A percentile compares a stretch with the other conserved stretches of the same genome.
Conservation (phyloP, 2,888 invertebrate species). For the Brenthis daphne region DNA sequence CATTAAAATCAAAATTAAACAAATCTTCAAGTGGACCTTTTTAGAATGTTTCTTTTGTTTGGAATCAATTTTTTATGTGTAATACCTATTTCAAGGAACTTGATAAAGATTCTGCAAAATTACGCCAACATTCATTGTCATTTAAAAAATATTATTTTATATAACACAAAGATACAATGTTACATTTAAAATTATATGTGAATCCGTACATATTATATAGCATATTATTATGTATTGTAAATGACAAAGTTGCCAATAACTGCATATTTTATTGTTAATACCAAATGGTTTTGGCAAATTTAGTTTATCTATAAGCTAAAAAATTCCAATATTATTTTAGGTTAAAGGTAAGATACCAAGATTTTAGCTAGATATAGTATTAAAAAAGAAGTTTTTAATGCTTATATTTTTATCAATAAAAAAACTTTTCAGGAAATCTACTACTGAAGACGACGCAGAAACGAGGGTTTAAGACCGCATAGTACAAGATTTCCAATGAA, state of each 20-base stretch:
- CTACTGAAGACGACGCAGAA: slow-evolving; percentile 80
- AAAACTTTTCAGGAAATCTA: slow-evolving; percentile 73
- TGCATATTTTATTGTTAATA: not conserved
- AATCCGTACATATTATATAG: slow-evolving; percentile 16
- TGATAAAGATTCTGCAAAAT: not conserved
- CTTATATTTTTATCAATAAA: no score
- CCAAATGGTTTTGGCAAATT: not conserved
- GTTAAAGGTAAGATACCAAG: not conserved
- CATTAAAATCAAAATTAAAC: no score
- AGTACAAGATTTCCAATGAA: slow-evolving; percentile 81
- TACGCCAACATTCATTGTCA: not conserved
- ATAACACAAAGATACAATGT: not conserved
- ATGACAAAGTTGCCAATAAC: not conserved
- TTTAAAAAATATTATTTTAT: not conserved
- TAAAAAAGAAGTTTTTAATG: no score
- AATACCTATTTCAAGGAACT: not conserved
- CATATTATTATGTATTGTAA: not conserved
- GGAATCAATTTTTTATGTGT: no score
- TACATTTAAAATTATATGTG: not conserved
- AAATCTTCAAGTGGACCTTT: no score
- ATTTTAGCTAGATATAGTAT: no score
- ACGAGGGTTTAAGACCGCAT: slow-evolving; percentile 70
- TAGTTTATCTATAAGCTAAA: not conserved
- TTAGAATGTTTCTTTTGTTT: no score
- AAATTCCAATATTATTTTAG: not conserved